Base-by-base conservation (phyloP, 1,140 invertebrate genomes). In the Caenorhabditis tropicalis region DNA sequence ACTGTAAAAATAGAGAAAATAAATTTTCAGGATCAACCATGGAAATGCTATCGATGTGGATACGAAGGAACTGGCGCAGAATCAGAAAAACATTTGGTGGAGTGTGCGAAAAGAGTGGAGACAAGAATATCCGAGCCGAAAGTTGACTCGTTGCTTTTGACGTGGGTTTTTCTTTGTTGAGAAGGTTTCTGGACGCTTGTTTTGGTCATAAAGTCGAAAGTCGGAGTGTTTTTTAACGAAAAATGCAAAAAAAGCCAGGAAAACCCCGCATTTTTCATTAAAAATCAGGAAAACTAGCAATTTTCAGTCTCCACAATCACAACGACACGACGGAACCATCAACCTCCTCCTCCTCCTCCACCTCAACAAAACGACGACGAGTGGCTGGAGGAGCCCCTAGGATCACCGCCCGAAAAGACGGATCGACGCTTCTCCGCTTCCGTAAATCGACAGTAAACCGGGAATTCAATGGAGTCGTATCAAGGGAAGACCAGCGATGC, bases 41-140 rank as follows among this genome's bases (percentile, higher is more conserved):
- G 81, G 81, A 82, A 82, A 43, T 82, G 81, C 33, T 82, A 39
- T 19, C 27, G 81, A 43, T 82, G 81, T 43, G 81, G 81, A 58
- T 82, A 56, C 16, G 53, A 58, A 24, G 36, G 24, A 6, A 43
- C 24, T 2, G 29, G 21, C 0, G n/a, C 21, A 21, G 81, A 82
- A 6, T 36, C 81, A 36, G 33, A 58, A 58, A 19, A 15, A 5
- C 81, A 82, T 43, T 43, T 58, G 21, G 0, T 21, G 21, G 53
- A 27, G 4, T 82, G 81, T 15, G 24, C 5, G 19, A 16, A 21
- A 19, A 31, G 29, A 24, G 36, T 19, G n/a, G 81, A 82, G n/a
- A 33, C 10, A 2, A 39, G 53, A 39, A 27, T 46, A 12, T 12
- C 24, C 21, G 36, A 43, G 33, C 15, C 58, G 27, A 65, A 36